These are phyloP conservation scores for Gisinianus flammeolus DNA, from an alignment of 2,888 invertebrate species.

Conservation along the genomic window DNA sequence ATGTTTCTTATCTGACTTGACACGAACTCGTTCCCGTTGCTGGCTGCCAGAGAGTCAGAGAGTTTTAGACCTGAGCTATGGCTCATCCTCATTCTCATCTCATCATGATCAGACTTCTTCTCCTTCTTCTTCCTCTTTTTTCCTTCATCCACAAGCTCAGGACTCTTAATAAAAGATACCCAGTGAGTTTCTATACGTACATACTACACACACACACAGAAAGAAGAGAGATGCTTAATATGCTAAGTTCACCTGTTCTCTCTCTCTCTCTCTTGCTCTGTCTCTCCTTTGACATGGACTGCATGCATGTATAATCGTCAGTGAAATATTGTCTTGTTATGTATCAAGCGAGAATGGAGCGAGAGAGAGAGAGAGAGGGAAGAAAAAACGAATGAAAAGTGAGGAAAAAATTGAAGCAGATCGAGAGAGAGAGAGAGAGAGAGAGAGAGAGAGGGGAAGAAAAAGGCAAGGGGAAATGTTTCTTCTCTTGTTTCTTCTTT, in stretches of 20 bases:
- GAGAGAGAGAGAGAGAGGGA: background rate
- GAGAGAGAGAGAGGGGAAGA: constrained; percentile 1
- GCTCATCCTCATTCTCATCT: constrained; percentile 17
- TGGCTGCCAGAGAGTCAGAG: background rate
- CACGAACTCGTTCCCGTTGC: constrained; percentile 28
- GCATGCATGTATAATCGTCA: constrained; percentile 26
- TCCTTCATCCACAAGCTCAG: no score
- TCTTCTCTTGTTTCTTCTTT: constrained; percentile 32
- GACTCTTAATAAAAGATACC: constrained; percentile 18
- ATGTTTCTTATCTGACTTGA: constrained; percentile 35
- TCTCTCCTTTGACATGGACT: constrained; percentile 16
- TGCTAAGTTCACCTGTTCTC: constrained; percentile 19
- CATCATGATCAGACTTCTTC: background rate
- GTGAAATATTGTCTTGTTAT: constrained; percentile 50
- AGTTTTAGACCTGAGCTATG: background rate
- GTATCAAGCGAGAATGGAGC: constrained; percentile 3
- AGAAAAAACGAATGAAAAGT: background rate
- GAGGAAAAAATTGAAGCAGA: background rate
- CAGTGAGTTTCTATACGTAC: background rate
- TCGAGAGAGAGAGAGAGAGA: background rate
- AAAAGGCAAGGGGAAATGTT: constrained; percentile 15
- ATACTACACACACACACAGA: background rate
- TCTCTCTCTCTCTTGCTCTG: background rate
- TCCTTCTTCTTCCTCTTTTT: no score
- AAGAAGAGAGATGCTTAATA: background rate